Evolutionary conservation across 2,113 vertebrate species (phyloP), one percentile per base, ranked within the genome.

Genomic region (Hymenochirus boettgeri): DNA sequence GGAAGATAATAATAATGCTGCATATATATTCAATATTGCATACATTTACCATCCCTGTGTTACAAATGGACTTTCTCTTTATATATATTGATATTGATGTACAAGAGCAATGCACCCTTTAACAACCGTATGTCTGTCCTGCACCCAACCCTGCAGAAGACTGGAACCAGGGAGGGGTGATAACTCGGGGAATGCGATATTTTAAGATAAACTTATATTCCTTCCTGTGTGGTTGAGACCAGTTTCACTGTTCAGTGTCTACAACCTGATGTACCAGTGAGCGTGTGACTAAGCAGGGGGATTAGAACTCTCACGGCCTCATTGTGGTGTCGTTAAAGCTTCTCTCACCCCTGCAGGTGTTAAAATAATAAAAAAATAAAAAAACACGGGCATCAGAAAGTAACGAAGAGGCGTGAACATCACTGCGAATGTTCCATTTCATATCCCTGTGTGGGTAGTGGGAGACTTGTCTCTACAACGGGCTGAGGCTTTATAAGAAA

Each of bases 401-500:
- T 19, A 19, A 18, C n/a, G 29, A 55, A 55, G 58, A 45, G 26
- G 18, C 24, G 15, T 46, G n/a, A 3, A 33, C 21, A 13, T 23
- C 31, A 24, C 21, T 52, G n/a, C 25, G 19, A 39, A 25, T 37
- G 47, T 52, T 62, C 60, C 22, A 22, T 37, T 62, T 62, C 29
- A 37, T 15, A 31, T 52, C 8, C 13, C 29, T 52, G 21, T 50
- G 39, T 50, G 29, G 26, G 8, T 29, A 52, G 45, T 55, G 26
- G 39, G 24, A 39, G 33, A 12, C 46, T 26, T 23, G 48, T 69
- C 33, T 45, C 33, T 11, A 12, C 56, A 60, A 23, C 21, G 23
- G n/a, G 26, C 46, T 11, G 7, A 57, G 25, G 23, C 37, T 47
- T 58, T 55, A 58, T 26, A 67, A 66, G 47, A 67, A 67, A 69